Evolutionary conservation across 1,140 invertebrate species (phyloP).

Genomic region (Neodiprion virginianus): DNA sequence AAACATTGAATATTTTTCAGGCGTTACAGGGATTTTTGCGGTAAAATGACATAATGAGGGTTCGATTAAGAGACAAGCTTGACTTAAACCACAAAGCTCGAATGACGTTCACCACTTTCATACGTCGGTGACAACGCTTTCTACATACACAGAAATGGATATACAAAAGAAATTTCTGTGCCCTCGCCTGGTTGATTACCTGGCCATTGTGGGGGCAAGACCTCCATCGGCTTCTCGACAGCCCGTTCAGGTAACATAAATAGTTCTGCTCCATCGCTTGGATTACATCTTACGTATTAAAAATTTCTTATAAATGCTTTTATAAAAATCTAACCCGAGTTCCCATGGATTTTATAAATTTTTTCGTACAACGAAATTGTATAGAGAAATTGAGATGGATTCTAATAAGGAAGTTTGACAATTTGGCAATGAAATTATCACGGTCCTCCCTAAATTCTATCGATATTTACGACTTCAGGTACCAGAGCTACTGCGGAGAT

Average conservation of each 20-base stretch:
- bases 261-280: neutral
- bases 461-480: conserved; percentile 60
- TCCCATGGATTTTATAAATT: too few species aligned
- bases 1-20: neutral
- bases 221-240: conserved; percentile 73
- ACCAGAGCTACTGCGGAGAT: conserved; percentile 92
- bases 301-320: neutral
- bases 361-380: too few species aligned
- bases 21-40: neutral
- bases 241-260: conserved; percentile 73
- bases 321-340: neutral
- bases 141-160: conserved; percentile 56
- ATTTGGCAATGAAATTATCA: too few species aligned
- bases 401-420: too few species aligned
- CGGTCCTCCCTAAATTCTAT: neutral
- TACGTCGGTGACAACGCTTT: conserved; percentile 50
- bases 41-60: conserved; percentile 39
- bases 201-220: conserved; percentile 93
- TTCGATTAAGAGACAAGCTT: conserved; percentile 29
- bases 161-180: conserved; percentile 82
- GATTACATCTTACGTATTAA: neutral
- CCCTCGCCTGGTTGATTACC: conserved; percentile 90
- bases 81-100: conserved; percentile 23
- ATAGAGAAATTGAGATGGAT: too few species aligned
- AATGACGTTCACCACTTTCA: conserved; percentile 10